A percentile compares a stretch with the other conserved stretches of the same genome.
phyloP scores from a whole-genome alignment of 2,113 vertebrate species.

The Mandrillus leucophaeus region DNA sequence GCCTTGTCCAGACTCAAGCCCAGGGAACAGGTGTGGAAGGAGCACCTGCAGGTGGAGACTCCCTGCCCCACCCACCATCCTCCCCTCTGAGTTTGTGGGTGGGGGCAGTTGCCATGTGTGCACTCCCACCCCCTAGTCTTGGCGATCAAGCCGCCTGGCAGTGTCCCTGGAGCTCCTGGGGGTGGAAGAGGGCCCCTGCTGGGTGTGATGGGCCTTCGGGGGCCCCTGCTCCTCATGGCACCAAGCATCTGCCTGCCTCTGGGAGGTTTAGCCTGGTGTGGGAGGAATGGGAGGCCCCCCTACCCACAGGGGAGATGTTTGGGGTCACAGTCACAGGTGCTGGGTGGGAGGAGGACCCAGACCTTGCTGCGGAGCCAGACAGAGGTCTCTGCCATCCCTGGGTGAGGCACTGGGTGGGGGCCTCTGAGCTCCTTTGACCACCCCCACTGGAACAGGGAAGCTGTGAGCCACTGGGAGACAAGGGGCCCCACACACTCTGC shows the following conservation, averaged over 20 bases:
- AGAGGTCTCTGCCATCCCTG: background rate
- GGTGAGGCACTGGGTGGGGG: too few relatives aligned
- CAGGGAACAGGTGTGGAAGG: too few relatives aligned
- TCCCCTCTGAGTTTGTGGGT: background rate
- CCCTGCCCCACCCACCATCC: too few relatives aligned
- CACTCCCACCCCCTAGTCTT: background rate
- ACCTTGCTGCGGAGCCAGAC: background rate
- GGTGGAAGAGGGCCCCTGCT: background rate
- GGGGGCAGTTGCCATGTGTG: too few relatives aligned
- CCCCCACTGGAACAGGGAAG: background rate
- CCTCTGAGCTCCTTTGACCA: background rate
- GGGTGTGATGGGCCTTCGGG: too few relatives aligned
- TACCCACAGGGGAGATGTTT: background rate
- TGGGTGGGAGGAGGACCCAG: too few relatives aligned
- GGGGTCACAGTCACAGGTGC: background rate
- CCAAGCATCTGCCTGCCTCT: background rate
- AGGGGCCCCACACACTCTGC: background rate
- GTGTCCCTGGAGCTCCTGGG: background rate
- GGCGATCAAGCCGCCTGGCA: too few relatives aligned
- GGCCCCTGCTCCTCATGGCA: too few relatives aligned
- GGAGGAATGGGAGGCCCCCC: background rate
- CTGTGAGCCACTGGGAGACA: background rate
- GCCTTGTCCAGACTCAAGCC: background rate
- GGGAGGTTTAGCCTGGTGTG: too few relatives aligned
- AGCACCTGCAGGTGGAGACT: background rate